A percentile compares a stretch with the other conserved stretches of the same genome.
Conservation (phyloP, 1,140 invertebrate genomes). For the Sycophila sp. region DNA sequence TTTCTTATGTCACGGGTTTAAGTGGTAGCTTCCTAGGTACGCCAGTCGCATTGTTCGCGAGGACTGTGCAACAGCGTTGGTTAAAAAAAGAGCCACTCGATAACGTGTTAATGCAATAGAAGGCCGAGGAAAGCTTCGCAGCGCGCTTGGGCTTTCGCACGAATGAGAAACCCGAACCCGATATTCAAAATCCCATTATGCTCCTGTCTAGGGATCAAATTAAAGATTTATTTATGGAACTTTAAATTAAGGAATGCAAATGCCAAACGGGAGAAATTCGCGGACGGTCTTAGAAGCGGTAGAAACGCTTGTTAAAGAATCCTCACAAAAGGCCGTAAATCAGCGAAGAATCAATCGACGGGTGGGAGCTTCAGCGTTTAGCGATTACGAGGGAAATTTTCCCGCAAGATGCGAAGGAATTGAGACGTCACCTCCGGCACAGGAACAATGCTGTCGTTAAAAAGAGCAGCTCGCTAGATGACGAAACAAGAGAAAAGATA, state of each 20-base stretch:
- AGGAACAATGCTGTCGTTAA: constrained; percentile 50
- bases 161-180: no score
- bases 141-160: no score
- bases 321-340: constrained; percentile 36
- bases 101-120: no score
- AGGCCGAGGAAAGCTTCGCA: no score
- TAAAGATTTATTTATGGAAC: neutral
- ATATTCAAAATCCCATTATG: neutral
- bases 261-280: neutral
- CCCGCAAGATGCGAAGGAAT: constrained; percentile 10
- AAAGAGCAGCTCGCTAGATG: constrained; percentile 41
- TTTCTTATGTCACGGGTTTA: neutral
- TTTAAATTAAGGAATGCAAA: neutral
- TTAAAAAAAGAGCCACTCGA: no score
- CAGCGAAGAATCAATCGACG: constrained; percentile 30
- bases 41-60: no score
- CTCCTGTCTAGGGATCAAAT: neutral
- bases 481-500: constrained; percentile 31
- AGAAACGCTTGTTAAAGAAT: constrained; percentile 11
- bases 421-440: constrained; percentile 35
- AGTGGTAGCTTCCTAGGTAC: neutral
- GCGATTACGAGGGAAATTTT: constrained; percentile 25
- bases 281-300: neutral
- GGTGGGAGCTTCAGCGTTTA: constrained; percentile 23
- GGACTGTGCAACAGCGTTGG: no score